A percentile compares a stretch with the other conserved stretches of the same genome.
Evolutionary conservation across 2,113 vertebrate species (phyloP).

Genomic region (Sarotherodon lohbergeri): DNA sequence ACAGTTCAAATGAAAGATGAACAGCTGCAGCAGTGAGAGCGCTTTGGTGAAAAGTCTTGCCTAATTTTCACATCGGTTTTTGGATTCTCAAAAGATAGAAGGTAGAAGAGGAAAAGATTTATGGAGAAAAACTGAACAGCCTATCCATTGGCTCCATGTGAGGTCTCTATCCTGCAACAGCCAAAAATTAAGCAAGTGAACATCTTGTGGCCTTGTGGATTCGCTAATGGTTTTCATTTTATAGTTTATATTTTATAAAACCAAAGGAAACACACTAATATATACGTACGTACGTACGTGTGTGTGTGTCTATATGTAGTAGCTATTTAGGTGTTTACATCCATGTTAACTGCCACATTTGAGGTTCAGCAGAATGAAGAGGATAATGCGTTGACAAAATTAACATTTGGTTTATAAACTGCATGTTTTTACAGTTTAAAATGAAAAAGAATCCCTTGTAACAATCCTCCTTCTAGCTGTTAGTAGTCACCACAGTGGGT

Average conservation of each 20-base stretch:
- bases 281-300: rapidly evolving
- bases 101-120: not conserved
- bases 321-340: not conserved
- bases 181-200: not conserved
- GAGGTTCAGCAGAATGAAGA: not conserved
- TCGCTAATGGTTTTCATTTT: not conserved
- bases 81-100: not conserved
- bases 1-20: not conserved
- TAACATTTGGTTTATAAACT: not conserved
- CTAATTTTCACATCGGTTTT: not conserved
- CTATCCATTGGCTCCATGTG: not conserved
- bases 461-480: not conserved
- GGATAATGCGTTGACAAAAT: not conserved
- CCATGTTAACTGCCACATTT: not conserved
- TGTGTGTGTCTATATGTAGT: not conserved
- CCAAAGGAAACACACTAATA: not conserved
- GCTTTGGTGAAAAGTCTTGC: not conserved
- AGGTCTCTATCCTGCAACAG: not conserved
- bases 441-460: not conserved
- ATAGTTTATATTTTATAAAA: not conserved
- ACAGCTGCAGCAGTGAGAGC: not conserved
- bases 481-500: not conserved
- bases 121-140: not conserved
- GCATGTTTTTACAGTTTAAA: not conserved
- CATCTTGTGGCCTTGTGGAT: not conserved